Base-by-base conservation (phyloP, 2,888 invertebrate genomes). In the Escarpia spicata region DNA sequence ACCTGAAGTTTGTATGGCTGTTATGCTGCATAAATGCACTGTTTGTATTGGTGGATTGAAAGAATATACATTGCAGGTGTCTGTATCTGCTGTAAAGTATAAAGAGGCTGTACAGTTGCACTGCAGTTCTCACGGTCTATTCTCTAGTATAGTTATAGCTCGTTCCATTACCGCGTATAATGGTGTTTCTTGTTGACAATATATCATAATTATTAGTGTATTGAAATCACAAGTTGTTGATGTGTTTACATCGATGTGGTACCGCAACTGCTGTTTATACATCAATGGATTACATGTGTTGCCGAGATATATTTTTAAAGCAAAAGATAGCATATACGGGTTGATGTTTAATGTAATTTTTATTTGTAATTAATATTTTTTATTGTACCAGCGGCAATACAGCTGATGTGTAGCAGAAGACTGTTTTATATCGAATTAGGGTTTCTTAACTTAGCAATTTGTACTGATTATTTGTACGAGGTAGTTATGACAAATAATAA, bases 331-430 rank as follows among this genome's bases (percentile, higher is more conserved):
- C 52, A 52, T 75, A 75, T 75, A 75, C 75, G 75, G 75, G 75
- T 75, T 26, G 6, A 75, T 2, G 75, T 75, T 75, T 26, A 75
- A 75, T 75, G 75, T n/a, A 75, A 75, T 75, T 75, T 75, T 75
- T 75, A 75, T 19, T 75, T 75, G 75, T 75, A 75, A 75, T n/a
- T 75, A 75, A 75, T 75, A 75, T 75, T 75, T 75, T 75, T 26
- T 19, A 75, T 75, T 75, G n/a, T 75, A 75, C 75, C 75, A 75
- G 75, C n/a, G 75, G 75, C 75, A 75, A 75, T 75, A 75, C 75
- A 75, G 75, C 75, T 75, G 75, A 10, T 9, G 9, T 52, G 9
- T 52, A 52, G 52, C 9, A 15, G 52, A 52, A 52, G 52, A 52
- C 75, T 26, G 75, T 75, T 75, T 75, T 75, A 75, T 75, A 75